Percentiles rank a stretch among this genome's conserved stretches.
Conservation (phyloP, 2,113 vertebrate genomes). For the Gnathonemus echidnorhynchus region DNA sequence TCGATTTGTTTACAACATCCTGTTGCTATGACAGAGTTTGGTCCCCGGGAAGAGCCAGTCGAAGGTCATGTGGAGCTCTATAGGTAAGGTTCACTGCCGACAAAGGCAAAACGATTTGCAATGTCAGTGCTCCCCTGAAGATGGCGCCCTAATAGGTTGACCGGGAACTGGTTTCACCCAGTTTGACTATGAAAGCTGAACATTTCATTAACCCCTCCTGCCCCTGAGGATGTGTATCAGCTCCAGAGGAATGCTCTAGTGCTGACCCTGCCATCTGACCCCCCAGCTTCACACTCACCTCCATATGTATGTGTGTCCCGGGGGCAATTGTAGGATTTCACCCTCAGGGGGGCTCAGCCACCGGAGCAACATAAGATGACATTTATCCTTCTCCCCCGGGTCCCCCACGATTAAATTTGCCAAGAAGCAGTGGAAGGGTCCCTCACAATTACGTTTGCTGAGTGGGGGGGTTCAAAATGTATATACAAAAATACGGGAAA, state of each 20-base stretch:
- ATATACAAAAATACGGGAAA: background rate
- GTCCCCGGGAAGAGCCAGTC: too few relatives aligned
- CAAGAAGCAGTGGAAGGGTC: background rate
- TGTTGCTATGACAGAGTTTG: background rate
- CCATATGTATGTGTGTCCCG: background rate
- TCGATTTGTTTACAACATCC: background rate
- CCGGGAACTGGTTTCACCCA: background rate
- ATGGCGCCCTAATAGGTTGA: background rate
- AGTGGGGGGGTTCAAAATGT: background rate
- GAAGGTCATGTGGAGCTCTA: background rate
- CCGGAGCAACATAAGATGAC: background rate
- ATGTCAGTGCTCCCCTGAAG: background rate
- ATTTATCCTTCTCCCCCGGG: background rate
- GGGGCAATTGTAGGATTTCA: background rate
- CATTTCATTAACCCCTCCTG: background rate
- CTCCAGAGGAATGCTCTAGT: background rate
- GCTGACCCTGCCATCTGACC: background rate
- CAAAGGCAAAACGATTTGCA: background rate
- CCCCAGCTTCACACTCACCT: background rate
- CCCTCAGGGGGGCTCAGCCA: background rate
- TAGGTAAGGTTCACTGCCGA: background rate
- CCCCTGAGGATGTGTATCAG: background rate
- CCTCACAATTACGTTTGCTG: background rate
- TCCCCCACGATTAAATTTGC: background rate
- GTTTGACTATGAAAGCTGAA: background rate